Conservation (phyloP, 2,113 vertebrate species). For the Phrynosoma blainvillii region DNA sequence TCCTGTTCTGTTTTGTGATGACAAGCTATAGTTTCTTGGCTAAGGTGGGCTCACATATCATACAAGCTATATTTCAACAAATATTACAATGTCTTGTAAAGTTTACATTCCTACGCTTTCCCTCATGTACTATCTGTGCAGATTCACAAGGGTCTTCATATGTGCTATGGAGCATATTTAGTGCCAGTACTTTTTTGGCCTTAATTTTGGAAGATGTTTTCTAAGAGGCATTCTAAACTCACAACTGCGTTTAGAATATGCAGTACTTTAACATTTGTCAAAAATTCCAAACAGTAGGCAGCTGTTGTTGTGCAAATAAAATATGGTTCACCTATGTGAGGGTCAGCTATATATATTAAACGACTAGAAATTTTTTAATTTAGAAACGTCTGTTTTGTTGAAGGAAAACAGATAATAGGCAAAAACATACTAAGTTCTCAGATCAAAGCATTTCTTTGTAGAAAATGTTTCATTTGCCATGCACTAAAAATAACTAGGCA, state of each 20-base stretch:
- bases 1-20: too few species aligned
- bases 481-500: conserved; percentile 11
- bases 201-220: not conserved
- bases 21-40: too few species aligned
- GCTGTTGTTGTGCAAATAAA: not conserved
- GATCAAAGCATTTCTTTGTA: not conserved
- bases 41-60: too few species aligned
- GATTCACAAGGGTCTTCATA: not conserved
- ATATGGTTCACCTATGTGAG: conserved; percentile 14
- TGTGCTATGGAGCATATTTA: not conserved
- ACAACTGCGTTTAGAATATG: not conserved
- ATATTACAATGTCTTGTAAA: too few species aligned
- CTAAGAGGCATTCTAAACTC: not conserved
- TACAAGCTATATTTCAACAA: too few species aligned
- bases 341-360: conserved; percentile 15
- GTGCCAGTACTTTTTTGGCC: not conserved
- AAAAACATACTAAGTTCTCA: not conserved
- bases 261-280: not conserved
- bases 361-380: conserved; percentile 22
- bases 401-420: conserved; percentile 33
- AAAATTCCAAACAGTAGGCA: not conserved
- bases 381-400: not conserved
- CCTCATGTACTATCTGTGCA: not conserved
- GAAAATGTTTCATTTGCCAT: not conserved
- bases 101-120: not conserved